Percentiles rank a stretch among this genome's conserved stretches.
phyloP scores from a whole-genome alignment of 2,797 vertebrate species.

The Luscinia megarhynchos region DNA sequence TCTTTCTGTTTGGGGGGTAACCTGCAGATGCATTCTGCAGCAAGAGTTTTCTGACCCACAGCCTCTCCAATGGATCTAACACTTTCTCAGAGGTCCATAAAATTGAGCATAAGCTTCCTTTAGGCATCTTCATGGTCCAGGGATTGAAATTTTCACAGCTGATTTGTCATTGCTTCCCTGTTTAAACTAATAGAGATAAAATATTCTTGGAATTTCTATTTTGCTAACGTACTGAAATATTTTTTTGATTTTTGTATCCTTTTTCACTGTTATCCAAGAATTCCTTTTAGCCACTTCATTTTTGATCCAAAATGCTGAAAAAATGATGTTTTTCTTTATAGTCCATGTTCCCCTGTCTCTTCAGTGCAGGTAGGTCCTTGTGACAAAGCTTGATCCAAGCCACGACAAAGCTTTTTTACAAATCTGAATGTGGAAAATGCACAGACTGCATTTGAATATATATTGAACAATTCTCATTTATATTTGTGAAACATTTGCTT shows the following conservation, averaged over 20 bases:
- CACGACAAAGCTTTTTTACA: background rate
- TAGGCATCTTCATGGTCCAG: background rate
- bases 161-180: background rate
- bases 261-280: background rate
- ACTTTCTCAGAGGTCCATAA: background rate
- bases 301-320: background rate
- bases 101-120: background rate
- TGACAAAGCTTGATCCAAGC: background rate
- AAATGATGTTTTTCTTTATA: background rate
- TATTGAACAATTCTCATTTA: background rate
- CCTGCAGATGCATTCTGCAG: background rate
- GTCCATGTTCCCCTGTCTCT: background rate
- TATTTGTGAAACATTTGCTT: background rate
- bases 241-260: fast-evolving
- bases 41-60: background rate
- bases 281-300: background rate
- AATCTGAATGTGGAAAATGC: background rate
- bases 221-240: background rate
- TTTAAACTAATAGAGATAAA: background rate
- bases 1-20: background rate
- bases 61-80: background rate
- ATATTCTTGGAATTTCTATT: background rate
- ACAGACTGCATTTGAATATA: background rate
- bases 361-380: background rate
- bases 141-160: background rate